phyloP scores from a whole-genome alignment of 2,113 vertebrate species.

The Tinamus guttatus region DNA sequence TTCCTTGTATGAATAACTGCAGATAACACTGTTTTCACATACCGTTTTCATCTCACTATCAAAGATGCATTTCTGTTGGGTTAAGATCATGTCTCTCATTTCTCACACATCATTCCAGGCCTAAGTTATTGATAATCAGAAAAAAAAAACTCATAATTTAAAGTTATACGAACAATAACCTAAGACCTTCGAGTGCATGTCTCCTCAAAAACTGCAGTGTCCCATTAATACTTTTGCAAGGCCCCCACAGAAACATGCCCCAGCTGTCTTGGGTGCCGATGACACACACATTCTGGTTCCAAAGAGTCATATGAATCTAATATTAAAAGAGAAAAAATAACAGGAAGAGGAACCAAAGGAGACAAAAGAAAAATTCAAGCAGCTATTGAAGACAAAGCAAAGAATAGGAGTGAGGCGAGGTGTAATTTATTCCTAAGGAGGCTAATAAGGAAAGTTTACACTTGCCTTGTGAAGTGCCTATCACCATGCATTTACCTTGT shows the following conservation, averaged over 20 bases:
- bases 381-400: neutral
- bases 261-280: neutral
- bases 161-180: neutral
- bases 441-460: neutral
- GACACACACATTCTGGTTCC: neutral
- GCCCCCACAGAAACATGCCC: neutral
- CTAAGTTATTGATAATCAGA: neutral
- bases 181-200: neutral
- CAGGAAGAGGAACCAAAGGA: neutral
- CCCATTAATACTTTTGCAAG: neutral
- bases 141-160: neutral
- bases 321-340: neutral
- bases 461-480: neutral
- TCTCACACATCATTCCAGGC: neutral
- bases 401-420: neutral
- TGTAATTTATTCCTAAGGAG: neutral
- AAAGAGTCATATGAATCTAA: neutral
- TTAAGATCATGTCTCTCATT: neutral
- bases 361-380: neutral
- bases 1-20: neutral
- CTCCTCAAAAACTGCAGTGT: neutral
- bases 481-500: neutral
- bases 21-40: neutral
- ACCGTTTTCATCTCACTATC: neutral
- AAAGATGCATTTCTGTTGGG: neutral